Base-by-base conservation (phyloP, 2,888 invertebrate genomes). In the Andrena chrysosceles region DNA sequence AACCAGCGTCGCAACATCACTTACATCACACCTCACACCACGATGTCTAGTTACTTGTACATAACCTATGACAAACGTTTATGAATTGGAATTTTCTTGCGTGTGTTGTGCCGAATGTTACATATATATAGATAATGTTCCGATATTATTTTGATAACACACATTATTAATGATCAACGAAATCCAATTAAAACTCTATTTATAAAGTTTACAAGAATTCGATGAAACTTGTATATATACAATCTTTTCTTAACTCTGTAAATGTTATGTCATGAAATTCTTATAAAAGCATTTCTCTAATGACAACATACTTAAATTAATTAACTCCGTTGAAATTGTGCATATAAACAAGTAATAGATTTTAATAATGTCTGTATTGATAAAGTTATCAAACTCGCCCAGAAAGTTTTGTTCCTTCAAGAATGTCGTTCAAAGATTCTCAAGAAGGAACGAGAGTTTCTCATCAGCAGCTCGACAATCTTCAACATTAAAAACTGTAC, bases 401-500 rank as follows among this genome's bases (percentile, higher is more conserved):
- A 29, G 33, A 64, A 80, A 69, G 26, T 26, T 73, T 2, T 35
- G 73, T 56, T 67, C 23, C 23, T 49, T 68, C 0, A 56, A 79
- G 56, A 67, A 73, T n/a, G 6, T 62, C 52, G n/a, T 79, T 23
- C 62, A 72, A 68, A 56, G 13, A 23, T 79, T 7, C 13, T 54
- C 80, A 2, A 63, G 23, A 54, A 72, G 81, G 48, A 74, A 69
- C 7, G 81, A 54, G 59, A 80, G 64, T 91, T 74, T 89, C 16
- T 49, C 90, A 20, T 91, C 91, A 0, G 81, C 89, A 20, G 76
- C 90, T 13, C 81, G 84, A 63, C 89, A 88, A 33, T 87, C 69
- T 23, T 67, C 88, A 4, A 90, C 88, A 35, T 81, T 87, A 4
- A 88, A 71, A 75, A 85, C 54, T 48, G 10, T 83, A 63, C 29